A percentile compares a stretch with the other conserved stretches of the same genome.
Evolutionary conservation across 2,888 invertebrate species (phyloP).

Genomic region (Cheilosia scutellata): DNA sequence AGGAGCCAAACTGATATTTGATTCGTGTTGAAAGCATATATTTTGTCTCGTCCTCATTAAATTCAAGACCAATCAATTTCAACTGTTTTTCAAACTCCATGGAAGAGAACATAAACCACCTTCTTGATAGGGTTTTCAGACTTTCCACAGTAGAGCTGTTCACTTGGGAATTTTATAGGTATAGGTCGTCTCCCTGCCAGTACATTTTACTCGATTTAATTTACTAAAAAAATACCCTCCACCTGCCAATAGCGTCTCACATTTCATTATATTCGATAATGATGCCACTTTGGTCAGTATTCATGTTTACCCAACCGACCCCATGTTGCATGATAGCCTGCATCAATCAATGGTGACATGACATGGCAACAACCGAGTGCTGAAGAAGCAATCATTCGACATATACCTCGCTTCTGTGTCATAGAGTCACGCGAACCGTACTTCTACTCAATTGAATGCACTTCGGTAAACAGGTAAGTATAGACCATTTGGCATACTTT

Average conservation of each 20-base stretch:
- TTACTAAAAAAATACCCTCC: no score
- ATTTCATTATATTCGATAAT: constrained; percentile 42
- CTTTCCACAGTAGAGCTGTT: no score
- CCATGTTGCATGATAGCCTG: constrained; percentile 36
- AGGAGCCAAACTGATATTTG: no score
- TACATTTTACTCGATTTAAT: no score
- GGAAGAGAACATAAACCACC: no score
- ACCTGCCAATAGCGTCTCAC: background rate
- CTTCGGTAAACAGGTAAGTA: constrained; percentile 22
- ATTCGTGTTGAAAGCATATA: no score
- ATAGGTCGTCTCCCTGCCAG: no score
- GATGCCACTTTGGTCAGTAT: constrained; percentile 24
- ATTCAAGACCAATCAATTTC: no score
- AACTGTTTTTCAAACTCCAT: no score
- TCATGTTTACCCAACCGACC: constrained; percentile 43
- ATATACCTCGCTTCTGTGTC: constrained; percentile 37
- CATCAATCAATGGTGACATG: background rate
- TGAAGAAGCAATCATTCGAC: constrained; percentile 48
- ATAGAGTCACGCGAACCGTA: constrained; percentile 43
- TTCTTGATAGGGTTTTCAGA: no score
- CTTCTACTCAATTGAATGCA: constrained; percentile 27
- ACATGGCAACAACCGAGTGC: constrained; percentile 28
- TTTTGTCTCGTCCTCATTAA: no score
- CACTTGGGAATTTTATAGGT: no score
- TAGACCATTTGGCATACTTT: constrained; percentile 15